Evolutionary conservation across 2,113 vertebrate species (phyloP).

Genomic region (Micronycteris hirsuta): DNA sequence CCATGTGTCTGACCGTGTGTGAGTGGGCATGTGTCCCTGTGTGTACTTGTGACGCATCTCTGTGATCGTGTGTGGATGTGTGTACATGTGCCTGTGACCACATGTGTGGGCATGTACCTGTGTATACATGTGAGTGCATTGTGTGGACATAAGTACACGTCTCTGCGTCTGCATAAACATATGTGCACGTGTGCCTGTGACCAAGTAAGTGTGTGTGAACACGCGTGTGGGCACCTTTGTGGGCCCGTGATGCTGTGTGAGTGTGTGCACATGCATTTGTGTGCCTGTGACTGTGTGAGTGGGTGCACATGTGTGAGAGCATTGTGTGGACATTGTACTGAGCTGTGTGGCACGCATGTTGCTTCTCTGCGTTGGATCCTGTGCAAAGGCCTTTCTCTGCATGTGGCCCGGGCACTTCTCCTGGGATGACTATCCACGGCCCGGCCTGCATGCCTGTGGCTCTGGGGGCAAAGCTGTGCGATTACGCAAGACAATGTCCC

Average conservation of each 20-base stretch:
- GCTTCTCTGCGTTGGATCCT: not conserved
- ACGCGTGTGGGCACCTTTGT: not conserved
- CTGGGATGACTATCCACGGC: not conserved
- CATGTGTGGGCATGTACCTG: not conserved
- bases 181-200: not conserved
- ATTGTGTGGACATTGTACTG: not conserved
- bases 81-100: not conserved
- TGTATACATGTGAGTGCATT: not conserved
- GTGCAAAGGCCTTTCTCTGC: not conserved
- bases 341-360: not conserved
- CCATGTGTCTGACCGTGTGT: too few species aligned
- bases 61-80: not conserved
- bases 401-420: rapidly evolving
- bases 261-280: not conserved
- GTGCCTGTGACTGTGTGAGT: not conserved
- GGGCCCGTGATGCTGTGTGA: not conserved
- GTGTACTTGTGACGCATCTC: not conserved
- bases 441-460: not conserved
- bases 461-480: not conserved
- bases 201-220: not conserved
- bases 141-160: not conserved
- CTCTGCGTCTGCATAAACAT: not conserved
- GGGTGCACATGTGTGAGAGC: too few species aligned
- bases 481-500: conserved; percentile 59
- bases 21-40: not conserved